phyloP scores from a whole-genome alignment of 2,113 vertebrate species.

The Guaruba guarouba region DNA sequence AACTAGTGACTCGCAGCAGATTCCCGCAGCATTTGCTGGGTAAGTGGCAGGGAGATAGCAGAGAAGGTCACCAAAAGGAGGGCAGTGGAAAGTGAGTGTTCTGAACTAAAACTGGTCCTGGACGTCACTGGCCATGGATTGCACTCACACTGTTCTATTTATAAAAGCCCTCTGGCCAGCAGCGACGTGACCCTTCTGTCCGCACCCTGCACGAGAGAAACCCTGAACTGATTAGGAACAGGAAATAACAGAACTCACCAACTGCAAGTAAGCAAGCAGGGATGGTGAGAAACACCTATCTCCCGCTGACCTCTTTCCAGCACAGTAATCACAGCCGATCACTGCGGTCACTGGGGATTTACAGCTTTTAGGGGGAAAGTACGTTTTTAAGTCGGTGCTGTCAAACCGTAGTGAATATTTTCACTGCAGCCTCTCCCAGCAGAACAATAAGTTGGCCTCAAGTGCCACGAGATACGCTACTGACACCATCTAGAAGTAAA shows the following conservation, averaged over 20 bases:
- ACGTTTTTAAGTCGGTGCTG: not conserved
- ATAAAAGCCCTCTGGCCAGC: not conserved
- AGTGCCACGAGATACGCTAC: not conserved
- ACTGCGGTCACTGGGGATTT: not conserved
- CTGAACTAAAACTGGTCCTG: not conserved
- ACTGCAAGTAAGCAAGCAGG: constrained; percentile 16
- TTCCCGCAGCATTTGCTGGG: not conserved
- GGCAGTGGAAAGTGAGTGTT: not conserved
- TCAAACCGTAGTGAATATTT: not conserved
- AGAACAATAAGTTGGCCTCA: not conserved
- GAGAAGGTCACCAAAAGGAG: not conserved
- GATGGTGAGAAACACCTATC: not conserved
- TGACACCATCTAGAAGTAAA: not conserved
- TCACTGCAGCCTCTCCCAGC: not conserved
- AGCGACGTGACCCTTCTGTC: constrained; percentile 6
- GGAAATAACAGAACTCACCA: constrained; percentile 44
- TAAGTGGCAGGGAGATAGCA: not conserved
- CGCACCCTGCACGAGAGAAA: not conserved
- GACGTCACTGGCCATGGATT: not conserved
- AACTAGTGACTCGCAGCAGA: not conserved
- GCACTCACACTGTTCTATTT: constrained; percentile 25
- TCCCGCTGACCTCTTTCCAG: constrained; percentile 27
- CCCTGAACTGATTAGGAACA: not conserved
- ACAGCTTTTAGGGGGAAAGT: not conserved
- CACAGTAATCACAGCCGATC: not conserved